These are phyloP conservation scores for Sinonovacula constricta DNA, from an alignment of 1,140 invertebrate species.

Conservation along the genomic window DNA sequence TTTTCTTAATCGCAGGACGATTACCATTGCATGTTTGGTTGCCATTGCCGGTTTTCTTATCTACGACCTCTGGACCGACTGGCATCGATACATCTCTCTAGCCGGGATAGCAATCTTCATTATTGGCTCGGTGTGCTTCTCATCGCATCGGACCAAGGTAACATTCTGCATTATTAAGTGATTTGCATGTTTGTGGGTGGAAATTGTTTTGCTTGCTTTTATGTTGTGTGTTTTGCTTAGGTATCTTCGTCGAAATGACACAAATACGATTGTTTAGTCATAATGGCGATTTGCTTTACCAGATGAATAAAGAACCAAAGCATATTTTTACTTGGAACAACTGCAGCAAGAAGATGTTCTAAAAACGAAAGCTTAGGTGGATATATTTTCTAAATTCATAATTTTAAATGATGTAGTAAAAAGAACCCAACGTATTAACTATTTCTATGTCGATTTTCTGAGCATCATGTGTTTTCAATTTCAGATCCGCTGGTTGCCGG, in stretches of 20 bases:
- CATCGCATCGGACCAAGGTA: constrained; percentile 28
- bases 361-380: too few species aligned
- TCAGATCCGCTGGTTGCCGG: constrained; percentile 68
- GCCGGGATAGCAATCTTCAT: constrained; percentile 19
- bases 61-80: constrained; percentile 37
- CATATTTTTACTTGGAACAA: too few species aligned
- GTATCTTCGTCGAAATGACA: neutral
- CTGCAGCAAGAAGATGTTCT: too few species aligned
- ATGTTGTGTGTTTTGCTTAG: neutral
- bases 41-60: constrained; percentile 17
- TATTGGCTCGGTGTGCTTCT: constrained; percentile 13
- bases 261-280: neutral
- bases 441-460: too few species aligned
- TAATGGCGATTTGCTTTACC: neutral
- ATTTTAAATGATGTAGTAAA: too few species aligned
- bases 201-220: neutral
- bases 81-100: constrained; percentile 28
- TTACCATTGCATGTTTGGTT: neutral
- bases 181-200: neutral
- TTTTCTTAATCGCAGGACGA: constrained; percentile 3
- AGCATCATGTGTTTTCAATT: too few species aligned
- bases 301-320: too few species aligned
- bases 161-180: neutral
- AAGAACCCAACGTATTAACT: too few species aligned
- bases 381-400: too few species aligned